These are phyloP conservation scores for Podarcis raffonei DNA, from an alignment of 2,113 vertebrate species.

Conservation along the genomic window DNA sequence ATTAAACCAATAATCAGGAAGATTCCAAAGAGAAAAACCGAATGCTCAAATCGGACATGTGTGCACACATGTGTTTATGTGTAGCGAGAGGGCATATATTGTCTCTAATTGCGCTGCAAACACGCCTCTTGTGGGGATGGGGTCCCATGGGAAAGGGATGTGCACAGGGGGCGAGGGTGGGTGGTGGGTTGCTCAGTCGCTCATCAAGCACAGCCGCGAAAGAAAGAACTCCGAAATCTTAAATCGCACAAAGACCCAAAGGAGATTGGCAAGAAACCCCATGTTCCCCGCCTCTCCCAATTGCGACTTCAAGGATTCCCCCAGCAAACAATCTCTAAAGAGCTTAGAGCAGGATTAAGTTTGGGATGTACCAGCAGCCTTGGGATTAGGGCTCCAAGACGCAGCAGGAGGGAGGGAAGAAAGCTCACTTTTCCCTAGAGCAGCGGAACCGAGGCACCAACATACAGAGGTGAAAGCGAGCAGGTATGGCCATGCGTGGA, in stretches of 20 bases:
- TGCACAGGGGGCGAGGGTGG: fast-evolving
- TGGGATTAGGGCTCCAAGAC: conserved; percentile 3
- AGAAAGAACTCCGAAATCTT: background rate
- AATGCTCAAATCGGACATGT: background rate
- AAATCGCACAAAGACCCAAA: background rate
- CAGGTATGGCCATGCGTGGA: background rate
- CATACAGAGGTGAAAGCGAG: background rate
- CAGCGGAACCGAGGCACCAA: background rate
- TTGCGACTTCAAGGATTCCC: background rate
- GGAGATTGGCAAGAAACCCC: background rate
- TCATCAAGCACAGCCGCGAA: background rate
- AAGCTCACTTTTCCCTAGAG: background rate
- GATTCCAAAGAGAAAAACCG: background rate
- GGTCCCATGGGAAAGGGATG: background rate
- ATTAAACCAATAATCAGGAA: background rate
- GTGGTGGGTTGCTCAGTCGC: background rate
- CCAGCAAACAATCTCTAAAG: conserved; percentile 25
- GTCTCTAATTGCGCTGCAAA: background rate
- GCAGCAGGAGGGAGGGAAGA: background rate
- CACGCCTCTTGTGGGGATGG: background rate
- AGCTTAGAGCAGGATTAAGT: conserved; percentile 7
- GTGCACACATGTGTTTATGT: too few relatives aligned
- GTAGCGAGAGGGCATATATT: too few relatives aligned
- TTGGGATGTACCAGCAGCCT: background rate
- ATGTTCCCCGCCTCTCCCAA: background rate